A percentile compares a stretch with the other conserved stretches of the same genome.
These are phyloP conservation scores for Myxocyprinus asiaticus DNA, from an alignment of 2,113 vertebrate genomes.

Conservation along the genomic window DNA sequence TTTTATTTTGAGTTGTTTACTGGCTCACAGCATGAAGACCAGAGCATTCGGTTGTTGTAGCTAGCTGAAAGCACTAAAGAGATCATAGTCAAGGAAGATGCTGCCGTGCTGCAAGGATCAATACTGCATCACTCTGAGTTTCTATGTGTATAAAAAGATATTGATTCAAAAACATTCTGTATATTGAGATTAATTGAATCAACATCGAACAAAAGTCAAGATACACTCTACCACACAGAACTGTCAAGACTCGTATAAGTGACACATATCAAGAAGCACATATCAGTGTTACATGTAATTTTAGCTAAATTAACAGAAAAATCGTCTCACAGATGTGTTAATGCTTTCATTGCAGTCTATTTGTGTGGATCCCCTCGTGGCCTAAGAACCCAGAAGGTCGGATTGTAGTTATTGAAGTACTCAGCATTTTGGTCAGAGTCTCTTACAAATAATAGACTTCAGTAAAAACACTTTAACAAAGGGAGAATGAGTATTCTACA, in stretches of 20 bases:
- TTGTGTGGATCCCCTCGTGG: not conserved
- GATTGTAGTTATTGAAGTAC: constrained; percentile 33
- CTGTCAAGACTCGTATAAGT: constrained; percentile 8
- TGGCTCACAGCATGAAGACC: constrained; percentile 10
- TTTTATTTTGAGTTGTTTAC: constrained; percentile 9
- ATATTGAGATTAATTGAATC: constrained; percentile 44
- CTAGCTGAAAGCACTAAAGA: constrained; percentile 18
- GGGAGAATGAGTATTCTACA: not conserved
- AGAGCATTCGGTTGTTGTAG: not conserved
- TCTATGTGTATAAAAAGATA: constrained; percentile 43
- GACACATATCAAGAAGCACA: not conserved
- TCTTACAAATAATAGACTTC: constrained; percentile 36
- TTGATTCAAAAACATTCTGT: constrained; percentile 40
- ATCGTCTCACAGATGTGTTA: not conserved
- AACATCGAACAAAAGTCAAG: constrained; percentile 28
- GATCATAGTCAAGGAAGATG: constrained; percentile 43
- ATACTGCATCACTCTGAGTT: constrained; percentile 34
- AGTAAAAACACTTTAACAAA: constrained; percentile 36
- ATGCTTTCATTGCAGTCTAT: constrained; percentile 13
- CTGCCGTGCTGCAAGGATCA: constrained; percentile 32
- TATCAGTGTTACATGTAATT: not conserved
- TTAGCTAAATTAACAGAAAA: constrained; percentile 7
- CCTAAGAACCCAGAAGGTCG: constrained; percentile 23
- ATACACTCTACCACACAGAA: not conserved
- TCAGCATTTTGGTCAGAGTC: constrained; percentile 33